Evolutionary conservation across 2,113 vertebrate species (phyloP).

Genomic region (Sorex fumeus): DNA sequence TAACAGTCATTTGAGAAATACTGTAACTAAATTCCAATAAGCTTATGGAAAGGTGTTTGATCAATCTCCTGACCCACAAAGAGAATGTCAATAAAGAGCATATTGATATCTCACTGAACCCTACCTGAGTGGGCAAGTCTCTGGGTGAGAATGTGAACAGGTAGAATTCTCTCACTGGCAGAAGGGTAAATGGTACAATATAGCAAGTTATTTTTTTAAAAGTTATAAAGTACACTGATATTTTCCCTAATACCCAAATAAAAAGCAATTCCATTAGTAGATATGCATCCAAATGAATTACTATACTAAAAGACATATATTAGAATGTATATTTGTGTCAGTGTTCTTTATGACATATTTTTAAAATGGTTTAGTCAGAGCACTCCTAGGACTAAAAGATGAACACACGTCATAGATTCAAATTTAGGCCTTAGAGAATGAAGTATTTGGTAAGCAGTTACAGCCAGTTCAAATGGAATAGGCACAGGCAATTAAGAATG

Average conservation of each 20-base stretch:
- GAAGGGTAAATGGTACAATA: not conserved
- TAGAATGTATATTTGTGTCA: not conserved
- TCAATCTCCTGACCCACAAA: not conserved
- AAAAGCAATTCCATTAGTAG: constrained; percentile 11
- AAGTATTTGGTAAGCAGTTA: constrained; percentile 25
- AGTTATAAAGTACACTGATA: not conserved
- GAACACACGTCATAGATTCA: not conserved
- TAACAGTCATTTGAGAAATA: not conserved
- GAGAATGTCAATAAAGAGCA: constrained; percentile 38
- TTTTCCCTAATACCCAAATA: not conserved
- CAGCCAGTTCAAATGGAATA: not conserved
- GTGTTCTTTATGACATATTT: constrained; percentile 37
- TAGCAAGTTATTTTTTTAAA: constrained; percentile 14
- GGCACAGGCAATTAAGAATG: not conserved
- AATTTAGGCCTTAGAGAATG: constrained; percentile 37
- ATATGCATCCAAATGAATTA: not conserved
- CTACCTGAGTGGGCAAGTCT: not conserved
- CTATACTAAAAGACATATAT: not conserved
- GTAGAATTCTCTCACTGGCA: not conserved
- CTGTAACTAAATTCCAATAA: not conserved
- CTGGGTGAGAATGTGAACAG: not conserved
- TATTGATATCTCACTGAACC: not conserved
- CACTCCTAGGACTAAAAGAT: not conserved
- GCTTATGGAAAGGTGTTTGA: not conserved
- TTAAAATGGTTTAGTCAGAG: constrained; percentile 26